phyloP scores from a whole-genome alignment of 2,113 vertebrate species.

The Crotalus viridis region DNA sequence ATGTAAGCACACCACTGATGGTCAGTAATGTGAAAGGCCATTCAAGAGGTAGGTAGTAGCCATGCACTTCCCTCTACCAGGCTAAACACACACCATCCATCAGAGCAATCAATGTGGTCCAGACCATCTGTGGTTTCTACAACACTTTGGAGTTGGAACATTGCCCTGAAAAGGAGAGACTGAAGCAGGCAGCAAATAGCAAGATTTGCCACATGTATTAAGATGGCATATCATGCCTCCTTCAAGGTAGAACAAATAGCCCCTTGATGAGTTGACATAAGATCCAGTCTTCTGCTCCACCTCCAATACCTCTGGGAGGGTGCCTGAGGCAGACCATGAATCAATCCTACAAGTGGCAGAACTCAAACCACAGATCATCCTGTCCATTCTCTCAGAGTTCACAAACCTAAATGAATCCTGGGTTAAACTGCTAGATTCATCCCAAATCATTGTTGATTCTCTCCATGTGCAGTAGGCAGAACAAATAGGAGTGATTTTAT shows the following conservation, averaged over 20 bases:
- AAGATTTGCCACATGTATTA: neutral
- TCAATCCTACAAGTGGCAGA: neutral
- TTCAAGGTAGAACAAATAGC: neutral
- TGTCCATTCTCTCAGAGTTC: neutral
- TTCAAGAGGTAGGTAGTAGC: neutral
- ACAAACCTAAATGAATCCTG: neutral
- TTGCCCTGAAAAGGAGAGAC: neutral
- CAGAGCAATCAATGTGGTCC: neutral
- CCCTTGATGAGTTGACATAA: neutral
- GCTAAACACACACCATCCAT: neutral
- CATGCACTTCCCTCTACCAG: neutral
- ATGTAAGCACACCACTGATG: neutral
- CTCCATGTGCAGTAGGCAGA: neutral
- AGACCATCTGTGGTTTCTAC: neutral
- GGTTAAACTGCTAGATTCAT: neutral
- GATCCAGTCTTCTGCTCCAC: neutral
- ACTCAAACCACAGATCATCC: neutral
- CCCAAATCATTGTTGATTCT: neutral
- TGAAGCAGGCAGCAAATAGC: neutral
- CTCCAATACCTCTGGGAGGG: neutral
- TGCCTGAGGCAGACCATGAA: neutral
- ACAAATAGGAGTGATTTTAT: neutral
- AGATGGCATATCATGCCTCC: neutral
- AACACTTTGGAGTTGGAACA: neutral
- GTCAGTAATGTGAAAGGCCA: neutral